Conservation (phyloP, 2,888 invertebrate species). For the Saturnia pavonia region DNA sequence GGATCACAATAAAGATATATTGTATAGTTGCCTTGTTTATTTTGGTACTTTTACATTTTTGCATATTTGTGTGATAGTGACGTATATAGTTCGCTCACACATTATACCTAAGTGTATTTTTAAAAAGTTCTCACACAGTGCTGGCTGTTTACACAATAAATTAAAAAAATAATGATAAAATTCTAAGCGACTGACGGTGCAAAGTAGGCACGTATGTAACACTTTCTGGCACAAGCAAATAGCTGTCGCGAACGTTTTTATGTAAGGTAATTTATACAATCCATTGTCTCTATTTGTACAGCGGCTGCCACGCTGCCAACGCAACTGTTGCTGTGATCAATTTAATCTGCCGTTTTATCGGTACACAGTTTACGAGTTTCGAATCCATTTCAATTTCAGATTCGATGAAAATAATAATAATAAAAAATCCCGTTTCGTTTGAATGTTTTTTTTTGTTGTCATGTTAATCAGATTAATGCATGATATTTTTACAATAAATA, state of each 20-base stretch:
- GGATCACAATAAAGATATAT: too few relatives aligned
- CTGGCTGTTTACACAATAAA: background rate
- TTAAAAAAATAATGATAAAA: background rate
- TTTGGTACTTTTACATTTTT: too few relatives aligned
- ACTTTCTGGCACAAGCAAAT: conserved; percentile 54
- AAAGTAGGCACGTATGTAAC: background rate
- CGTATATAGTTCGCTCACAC: too few relatives aligned
- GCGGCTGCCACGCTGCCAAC: conserved; percentile 32
- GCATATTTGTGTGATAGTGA: too few relatives aligned
- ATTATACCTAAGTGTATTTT: background rate
- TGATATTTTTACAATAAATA: conserved; percentile 12
- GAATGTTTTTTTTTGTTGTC: conserved; percentile 3
- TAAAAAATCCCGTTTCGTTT: conserved; percentile 33
- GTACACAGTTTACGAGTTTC: conserved; percentile 26
- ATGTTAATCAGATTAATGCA: conserved; percentile 16
- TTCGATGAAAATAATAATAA: conserved; percentile 11
- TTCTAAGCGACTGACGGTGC: background rate
- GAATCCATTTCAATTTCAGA: conserved; percentile 21
- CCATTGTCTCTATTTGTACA: conserved; percentile 44
- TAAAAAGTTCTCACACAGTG: background rate
- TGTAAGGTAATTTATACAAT: conserved; percentile 53
- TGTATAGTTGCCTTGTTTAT: too few relatives aligned
- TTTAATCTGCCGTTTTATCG: conserved; percentile 30
- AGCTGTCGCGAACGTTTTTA: conserved; percentile 53
- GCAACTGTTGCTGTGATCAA: conserved; percentile 52